Conservation (phyloP, 2,888 invertebrate species). For the Nomada hirtipes region DNA sequence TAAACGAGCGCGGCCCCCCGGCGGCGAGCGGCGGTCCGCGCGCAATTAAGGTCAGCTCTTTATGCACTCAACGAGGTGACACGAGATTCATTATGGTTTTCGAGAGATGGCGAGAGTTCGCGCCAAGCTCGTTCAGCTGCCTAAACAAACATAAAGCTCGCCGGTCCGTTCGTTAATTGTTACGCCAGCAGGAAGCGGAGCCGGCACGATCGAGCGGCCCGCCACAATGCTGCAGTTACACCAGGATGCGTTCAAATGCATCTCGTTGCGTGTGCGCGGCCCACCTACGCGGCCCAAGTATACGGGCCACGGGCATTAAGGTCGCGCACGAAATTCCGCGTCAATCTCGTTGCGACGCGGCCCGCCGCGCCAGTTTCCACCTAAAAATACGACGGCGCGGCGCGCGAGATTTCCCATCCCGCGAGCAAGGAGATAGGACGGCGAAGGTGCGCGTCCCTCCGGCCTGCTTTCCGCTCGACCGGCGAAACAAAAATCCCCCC, state of each 20-base stretch:
- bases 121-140: slow-evolving; percentile 71
- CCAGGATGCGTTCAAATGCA: slow-evolving; percentile 65
- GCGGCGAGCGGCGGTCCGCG: background rate
- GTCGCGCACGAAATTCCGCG: slow-evolving; percentile 22
- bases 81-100: slow-evolving; percentile 46
- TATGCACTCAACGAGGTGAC: slow-evolving; percentile 39
- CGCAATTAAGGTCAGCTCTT: slow-evolving; percentile 45
- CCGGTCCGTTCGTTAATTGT: slow-evolving; percentile 66
- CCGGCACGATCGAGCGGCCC: slow-evolving; percentile 68
- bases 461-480: background rate
- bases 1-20: background rate
- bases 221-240: slow-evolving; percentile 68
- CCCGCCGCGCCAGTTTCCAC: too few relatives aligned
- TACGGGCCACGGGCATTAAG: slow-evolving; percentile 37
- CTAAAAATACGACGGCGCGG: too few relatives aligned
- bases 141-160: slow-evolving; percentile 76
- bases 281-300: background rate
- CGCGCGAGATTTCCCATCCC: too few relatives aligned
- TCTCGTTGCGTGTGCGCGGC: slow-evolving; percentile 28
- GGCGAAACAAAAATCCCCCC: slow-evolving; percentile 16
- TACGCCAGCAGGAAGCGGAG: slow-evolving; percentile 64
- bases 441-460: slow-evolving; percentile 65
- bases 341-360: slow-evolving; percentile 14
- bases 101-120: slow-evolving; percentile 46
- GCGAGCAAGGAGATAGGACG: slow-evolving; percentile 6